phyloP scores from a whole-genome alignment of 2,113 vertebrate genomes.

The Diglossa brunneiventris region DNA sequence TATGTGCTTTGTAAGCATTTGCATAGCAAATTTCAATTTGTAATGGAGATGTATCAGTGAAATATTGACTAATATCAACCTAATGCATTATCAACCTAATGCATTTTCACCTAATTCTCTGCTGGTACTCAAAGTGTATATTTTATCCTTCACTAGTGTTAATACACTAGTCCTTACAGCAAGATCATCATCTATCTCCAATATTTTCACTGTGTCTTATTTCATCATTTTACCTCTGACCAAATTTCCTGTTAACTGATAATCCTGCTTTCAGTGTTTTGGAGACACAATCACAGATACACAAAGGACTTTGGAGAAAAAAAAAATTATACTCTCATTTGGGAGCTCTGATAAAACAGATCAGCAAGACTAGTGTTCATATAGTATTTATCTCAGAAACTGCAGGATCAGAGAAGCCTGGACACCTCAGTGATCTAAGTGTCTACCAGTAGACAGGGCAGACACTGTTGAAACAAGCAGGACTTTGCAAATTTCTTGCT shows the following conservation, averaged over 20 bases:
- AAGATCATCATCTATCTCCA: neutral
- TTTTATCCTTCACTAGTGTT: neutral
- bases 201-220: neutral
- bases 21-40: neutral
- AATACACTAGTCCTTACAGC: neutral
- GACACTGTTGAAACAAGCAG: neutral
- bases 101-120: neutral
- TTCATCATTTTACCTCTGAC: neutral
- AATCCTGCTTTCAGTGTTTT: neutral
- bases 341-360: neutral
- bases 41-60: neutral
- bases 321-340: neutral
- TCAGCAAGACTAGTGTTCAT: neutral
- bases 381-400: neutral
- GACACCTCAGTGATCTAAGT: neutral
- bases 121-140: neutral
- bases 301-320: neutral
- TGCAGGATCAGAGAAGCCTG: neutral
- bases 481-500: neutral
- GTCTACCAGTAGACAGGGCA: neutral
- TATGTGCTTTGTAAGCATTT: neutral
- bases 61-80: neutral
- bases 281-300: neutral
- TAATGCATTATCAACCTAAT: neutral
- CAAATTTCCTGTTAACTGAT: neutral